These are phyloP conservation scores for Manis pentadactyla DNA, from an alignment of 2,797 vertebrate genomes.

Conservation along the genomic window DNA sequence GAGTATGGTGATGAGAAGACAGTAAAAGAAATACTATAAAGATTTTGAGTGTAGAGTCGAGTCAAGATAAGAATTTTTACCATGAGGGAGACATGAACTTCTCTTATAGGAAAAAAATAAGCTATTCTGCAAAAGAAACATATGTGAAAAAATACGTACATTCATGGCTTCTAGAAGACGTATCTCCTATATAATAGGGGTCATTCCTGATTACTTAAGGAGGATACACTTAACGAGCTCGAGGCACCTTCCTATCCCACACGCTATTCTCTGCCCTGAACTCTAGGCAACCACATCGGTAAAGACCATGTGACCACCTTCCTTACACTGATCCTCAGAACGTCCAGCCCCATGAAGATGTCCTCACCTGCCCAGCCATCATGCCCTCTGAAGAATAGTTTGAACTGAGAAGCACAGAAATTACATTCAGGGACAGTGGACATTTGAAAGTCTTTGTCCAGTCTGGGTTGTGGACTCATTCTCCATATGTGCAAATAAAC, in stretches of 20 bases:
- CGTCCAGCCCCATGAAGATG: neutral
- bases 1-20: neutral
- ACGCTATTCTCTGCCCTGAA: neutral
- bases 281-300: neutral
- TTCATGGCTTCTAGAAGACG: neutral
- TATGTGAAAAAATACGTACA: neutral
- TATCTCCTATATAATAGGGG: neutral
- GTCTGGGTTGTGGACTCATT: neutral
- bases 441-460: neutral
- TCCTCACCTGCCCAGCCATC: neutral
- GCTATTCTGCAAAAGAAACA: neutral
- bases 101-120: neutral
- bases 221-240: neutral
- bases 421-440: neutral
- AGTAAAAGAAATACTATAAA: neutral
- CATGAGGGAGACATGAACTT: neutral
- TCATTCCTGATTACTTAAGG: neutral
- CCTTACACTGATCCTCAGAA: neutral
- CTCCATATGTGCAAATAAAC: neutral
- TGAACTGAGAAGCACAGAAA: neutral
- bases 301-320: neutral
- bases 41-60: neutral
- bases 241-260: neutral
- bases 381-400: neutral
- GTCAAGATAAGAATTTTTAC: neutral